phyloP scores from a whole-genome alignment of 2,113 vertebrate species.

The Opisthocomus hoazin region DNA sequence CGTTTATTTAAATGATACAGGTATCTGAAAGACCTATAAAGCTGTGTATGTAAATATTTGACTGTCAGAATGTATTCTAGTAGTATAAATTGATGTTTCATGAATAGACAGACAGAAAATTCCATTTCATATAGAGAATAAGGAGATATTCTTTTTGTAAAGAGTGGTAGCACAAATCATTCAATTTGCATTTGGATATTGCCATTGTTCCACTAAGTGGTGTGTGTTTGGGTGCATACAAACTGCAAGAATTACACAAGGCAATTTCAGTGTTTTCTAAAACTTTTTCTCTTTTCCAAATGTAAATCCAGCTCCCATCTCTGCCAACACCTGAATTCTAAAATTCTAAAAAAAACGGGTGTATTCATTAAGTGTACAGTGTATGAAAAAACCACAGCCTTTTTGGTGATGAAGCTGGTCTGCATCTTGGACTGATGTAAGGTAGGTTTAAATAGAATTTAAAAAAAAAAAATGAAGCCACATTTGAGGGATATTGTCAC shows the following conservation, averaged over 20 bases:
- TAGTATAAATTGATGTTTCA: background rate
- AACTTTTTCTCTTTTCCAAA: background rate
- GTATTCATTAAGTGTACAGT: background rate
- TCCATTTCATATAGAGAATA: background rate
- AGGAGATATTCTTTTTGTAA: background rate
- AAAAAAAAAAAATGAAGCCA: background rate
- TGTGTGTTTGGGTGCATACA: background rate
- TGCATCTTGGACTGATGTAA: background rate
- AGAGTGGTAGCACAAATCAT: background rate
- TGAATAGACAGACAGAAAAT: background rate
- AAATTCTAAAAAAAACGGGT: fast-evolving
- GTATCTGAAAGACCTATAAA: background rate
- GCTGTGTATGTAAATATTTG: background rate
- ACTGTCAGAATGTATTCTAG: background rate
- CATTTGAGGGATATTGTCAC: background rate
- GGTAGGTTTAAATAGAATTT: background rate
- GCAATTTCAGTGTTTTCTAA: background rate
- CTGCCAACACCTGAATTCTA: background rate
- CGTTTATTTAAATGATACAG: background rate
- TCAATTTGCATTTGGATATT: constrained; percentile 5
- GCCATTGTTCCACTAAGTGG: background rate
- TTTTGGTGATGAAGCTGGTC: background rate
- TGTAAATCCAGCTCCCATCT: background rate
- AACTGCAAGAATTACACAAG: background rate
- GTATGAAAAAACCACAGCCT: background rate